Evolutionary conservation across 1,140 invertebrate genomes (phyloP), one percentile per base, ranked within the genome.

Genomic region (Drepana arcuata): DNA sequence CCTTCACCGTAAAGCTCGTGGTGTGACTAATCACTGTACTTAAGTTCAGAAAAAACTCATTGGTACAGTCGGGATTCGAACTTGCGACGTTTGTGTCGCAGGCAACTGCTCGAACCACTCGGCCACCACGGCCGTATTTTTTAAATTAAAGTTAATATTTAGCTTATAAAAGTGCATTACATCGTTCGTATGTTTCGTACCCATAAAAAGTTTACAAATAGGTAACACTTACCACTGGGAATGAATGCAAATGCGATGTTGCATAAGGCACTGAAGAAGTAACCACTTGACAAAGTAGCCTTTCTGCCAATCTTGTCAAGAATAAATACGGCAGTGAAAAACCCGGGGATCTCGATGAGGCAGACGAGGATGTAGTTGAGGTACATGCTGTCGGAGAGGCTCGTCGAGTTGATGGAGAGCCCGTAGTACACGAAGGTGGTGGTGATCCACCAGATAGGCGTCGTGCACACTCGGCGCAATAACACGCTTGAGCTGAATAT

Each of bases 381-480:
- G 65, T 92, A 91, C 56, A 87, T 88, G 41, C 91, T 87, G 7
- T 91, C 91, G 7, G 87, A 88, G 7, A 95, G 80, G 15, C 90
- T 86, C 2, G 91, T 90, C 0, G 92, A 89, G 65, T 93, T 93
- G 25, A 95, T 86, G 3, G 92, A 92, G 1, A 95, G 67, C 0
- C 93, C 94, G 55, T 94, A 95, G 69, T 93, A 95, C 1, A 93
- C 87, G 45, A 94, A 89, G 0, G 89, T 88, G 45, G 89, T 88
- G 1, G 89, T 89, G 11, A 91, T 85, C 90, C 89, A 93, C 80
- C 87, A 92, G 55, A 91, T 85, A 13, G 86, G 90, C 16, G 90
- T 89, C 9, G 88, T 88, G 9, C 88, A 69, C 11, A 92, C 81
- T 23, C 90, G 84, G 48, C 88, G 84, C 37, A 91, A 52, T 35